Base-by-base conservation (phyloP, 2,113 vertebrate species). In the Oophaga pumilio region DNA sequence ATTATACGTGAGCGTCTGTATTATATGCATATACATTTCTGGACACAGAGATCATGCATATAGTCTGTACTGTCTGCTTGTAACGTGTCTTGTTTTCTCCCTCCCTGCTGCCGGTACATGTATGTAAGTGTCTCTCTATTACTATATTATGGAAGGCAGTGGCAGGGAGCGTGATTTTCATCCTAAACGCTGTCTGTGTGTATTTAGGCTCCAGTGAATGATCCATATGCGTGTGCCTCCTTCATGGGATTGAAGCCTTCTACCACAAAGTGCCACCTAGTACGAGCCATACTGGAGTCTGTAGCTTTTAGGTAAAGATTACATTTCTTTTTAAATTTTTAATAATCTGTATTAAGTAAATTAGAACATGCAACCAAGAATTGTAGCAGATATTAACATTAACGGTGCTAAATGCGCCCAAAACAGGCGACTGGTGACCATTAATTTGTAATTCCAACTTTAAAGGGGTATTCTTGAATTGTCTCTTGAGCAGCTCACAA, bases 241-340 rank as follows among this genome's bases (percentile, higher is more conserved):
- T 95, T 99, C 84, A 94, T 96, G 96, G 98, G 98, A 74, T 94
- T 99, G 88, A 99, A 98, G 92, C 94, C 96, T 43, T 96, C 97
- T 3, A 97, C 96, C 74, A 98, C 91, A 59, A 98, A 96, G 92
- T 92, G 90, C 76, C 98, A 99, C 87, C 95, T 99, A 6, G 95
- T 99, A 22, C 95, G 98, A 76, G 97, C 98, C 69, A 97, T 99
- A 80, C 84, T 99, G 91, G 98, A 99, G 91, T 97, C 98, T 0
- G 62, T 99, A 8, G 96, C 97, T 50, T 99, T 98, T 93, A 97
- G 98, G 98, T 99, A 86, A 90, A 89, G 17, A 28, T 24, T 59
- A 62, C 14, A 81, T 49, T 13, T 17, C 13, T 52, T 78, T 17
- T 20, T 20, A 8, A 74, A 74, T 33, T 20, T 33, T 20, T 52